Conservation (phyloP, 2,113 vertebrate genomes). For the Tympanuchus pallidicinctus region DNA sequence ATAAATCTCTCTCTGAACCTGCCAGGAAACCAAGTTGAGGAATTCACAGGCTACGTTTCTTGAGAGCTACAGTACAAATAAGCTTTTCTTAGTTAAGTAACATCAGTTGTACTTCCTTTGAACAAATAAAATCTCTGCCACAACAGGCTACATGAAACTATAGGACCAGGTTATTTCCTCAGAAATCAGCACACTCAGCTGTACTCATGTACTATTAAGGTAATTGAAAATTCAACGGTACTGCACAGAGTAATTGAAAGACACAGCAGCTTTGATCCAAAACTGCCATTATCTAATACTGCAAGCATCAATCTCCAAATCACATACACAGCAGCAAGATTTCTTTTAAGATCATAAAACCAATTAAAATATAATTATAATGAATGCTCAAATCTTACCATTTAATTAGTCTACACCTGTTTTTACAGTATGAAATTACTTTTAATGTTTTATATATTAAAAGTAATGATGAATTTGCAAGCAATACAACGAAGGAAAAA, state of each 20-base stretch:
- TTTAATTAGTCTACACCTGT: constrained; percentile 28
- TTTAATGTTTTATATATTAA: constrained; percentile 28
- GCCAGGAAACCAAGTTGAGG: not conserved
- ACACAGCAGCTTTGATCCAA: not conserved
- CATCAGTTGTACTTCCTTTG: not conserved
- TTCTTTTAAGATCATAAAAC: constrained; percentile 21
- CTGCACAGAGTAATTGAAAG: not conserved
- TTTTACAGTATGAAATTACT: constrained; percentile 25
- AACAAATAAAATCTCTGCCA: not conserved
- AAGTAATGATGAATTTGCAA: constrained; percentile 30
- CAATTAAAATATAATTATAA: constrained; percentile 31
- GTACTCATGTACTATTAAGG: not conserved
- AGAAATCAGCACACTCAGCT: not conserved
- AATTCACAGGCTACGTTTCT: not conserved
- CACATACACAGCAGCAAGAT: not conserved
- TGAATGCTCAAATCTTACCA: constrained; percentile 22
- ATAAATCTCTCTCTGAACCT: not conserved
- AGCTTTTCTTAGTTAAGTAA: not conserved
- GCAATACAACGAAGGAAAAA: not conserved
- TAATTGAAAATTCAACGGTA: not conserved
- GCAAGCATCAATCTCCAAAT: constrained; percentile 11
- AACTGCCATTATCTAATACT: constrained; percentile 11
- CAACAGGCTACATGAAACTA: not conserved
- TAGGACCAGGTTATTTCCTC: not conserved
- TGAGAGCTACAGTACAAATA: not conserved